These are phyloP conservation scores for Polydrusus pterygomalis DNA, from an alignment of 2,888 invertebrate genomes.

Conservation along the genomic window DNA sequence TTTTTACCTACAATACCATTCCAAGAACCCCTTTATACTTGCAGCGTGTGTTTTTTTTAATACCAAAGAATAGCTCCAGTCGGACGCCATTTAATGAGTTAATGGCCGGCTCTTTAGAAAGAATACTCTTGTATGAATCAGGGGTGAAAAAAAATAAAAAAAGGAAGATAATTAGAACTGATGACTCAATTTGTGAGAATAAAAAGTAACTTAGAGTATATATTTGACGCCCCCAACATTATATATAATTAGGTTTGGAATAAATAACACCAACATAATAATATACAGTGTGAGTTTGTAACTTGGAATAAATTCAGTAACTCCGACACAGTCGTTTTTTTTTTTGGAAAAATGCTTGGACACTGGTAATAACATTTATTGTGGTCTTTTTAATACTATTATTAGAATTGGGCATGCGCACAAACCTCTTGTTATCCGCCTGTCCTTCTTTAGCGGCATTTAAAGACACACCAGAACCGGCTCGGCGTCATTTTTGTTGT, in stretches of 20 bases:
- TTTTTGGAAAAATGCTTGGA: no score
- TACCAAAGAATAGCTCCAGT: conserved; percentile 12
- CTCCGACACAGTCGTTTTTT: no score
- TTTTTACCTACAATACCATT: not conserved
- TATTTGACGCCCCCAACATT: conserved; percentile 17
- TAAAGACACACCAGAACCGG: no score
- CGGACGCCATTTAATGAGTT: not conserved
- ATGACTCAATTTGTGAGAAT: conserved; percentile 25
- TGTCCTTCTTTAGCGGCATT: no score
- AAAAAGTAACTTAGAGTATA: conserved; percentile 11
- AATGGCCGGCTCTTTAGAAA: conserved; percentile 3
- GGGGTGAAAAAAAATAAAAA: conserved; percentile 18
- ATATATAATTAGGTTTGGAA: not conserved
- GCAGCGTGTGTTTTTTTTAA: not conserved
- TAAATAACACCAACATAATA: conserved; percentile 3
- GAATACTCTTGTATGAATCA: conserved; percentile 22
- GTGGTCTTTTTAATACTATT: no score
- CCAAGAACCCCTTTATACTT: conserved; percentile 14
- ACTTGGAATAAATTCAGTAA: not conserved
- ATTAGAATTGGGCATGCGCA: no score
- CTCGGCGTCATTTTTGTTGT: no score
- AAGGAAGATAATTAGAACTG: conserved; percentile 19
- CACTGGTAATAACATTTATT: no score
- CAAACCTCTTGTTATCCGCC: no score
- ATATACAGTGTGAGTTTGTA: not conserved